These are phyloP conservation scores for Pristiophorus japonicus DNA, from an alignment of 2,113 vertebrate genomes.

Conservation along the genomic window DNA sequence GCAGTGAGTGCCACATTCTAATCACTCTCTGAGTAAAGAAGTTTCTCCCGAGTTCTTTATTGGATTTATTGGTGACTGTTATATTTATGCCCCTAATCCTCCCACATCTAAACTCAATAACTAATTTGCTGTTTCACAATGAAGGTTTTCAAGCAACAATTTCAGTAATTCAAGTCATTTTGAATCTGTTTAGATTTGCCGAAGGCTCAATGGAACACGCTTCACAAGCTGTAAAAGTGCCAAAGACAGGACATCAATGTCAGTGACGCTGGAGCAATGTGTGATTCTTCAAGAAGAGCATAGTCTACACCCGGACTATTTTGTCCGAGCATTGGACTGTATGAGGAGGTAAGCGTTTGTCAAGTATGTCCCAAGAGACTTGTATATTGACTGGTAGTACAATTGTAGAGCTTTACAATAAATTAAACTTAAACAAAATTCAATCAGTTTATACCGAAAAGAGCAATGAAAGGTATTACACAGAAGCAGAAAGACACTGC, in stretches of 20 bases:
- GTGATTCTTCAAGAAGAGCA: conserved; percentile 87
- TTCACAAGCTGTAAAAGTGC: conserved; percentile 99
- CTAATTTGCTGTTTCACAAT: background rate
- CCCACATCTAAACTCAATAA: background rate
- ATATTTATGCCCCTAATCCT: background rate
- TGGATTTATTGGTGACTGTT: background rate
- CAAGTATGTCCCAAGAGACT: background rate
- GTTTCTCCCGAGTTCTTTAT: background rate
- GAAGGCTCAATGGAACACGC: conserved; percentile 87
- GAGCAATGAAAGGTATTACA: background rate
- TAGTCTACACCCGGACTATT: conserved; percentile 89
- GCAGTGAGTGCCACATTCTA: background rate
- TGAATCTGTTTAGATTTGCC: conserved; percentile 71
- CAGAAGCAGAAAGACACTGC: background rate
- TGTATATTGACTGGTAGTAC: background rate
- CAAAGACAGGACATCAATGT: conserved; percentile 98
- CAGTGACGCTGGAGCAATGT: conserved; percentile 93
- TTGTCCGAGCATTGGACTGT: conserved; percentile 83
- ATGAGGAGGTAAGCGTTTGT: conserved; percentile 79
- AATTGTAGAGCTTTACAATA: background rate
- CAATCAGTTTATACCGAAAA: background rate
- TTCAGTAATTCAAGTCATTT: conserved; percentile 11
- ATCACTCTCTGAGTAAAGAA: background rate
- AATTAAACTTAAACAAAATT: background rate
- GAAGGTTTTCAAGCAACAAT: background rate